Evolutionary conservation across 2,113 vertebrate species (phyloP).

Genomic region (Macquaria australasica): DNA sequence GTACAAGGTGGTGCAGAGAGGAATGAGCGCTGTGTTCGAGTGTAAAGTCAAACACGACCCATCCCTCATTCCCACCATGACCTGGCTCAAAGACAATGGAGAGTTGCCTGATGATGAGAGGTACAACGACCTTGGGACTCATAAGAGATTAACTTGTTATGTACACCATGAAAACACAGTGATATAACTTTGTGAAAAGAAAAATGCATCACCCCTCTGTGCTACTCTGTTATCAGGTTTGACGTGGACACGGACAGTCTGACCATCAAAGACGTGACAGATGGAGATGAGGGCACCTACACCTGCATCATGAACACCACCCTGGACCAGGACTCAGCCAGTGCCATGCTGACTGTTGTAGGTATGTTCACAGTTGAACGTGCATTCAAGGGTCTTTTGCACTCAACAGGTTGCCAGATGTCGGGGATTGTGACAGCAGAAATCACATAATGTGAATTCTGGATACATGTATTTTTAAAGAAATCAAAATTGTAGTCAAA

Average conservation of each 20-base stretch:
- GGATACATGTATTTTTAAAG: background rate
- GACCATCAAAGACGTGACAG: conserved; percentile 88
- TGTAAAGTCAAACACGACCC: conserved; percentile 94
- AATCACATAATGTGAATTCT: background rate
- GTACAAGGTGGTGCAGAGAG: conserved; percentile 91
- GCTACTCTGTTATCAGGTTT: conserved; percentile 84
- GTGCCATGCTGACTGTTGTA: conserved; percentile 92
- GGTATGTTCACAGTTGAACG: conserved; percentile 83
- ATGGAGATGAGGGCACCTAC: conserved; percentile 91
- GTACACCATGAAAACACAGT: background rate
- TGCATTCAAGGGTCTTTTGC: background rate
- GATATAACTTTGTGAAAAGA: background rate
- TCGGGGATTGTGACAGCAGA: background rate
- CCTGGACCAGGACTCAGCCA: conserved; percentile 94
- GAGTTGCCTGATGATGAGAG: conserved; percentile 90
- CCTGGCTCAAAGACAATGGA: conserved; percentile 91
- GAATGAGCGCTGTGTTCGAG: conserved; percentile 89
- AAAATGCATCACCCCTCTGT: background rate
- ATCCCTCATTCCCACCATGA: conserved; percentile 87
- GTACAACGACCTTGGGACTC: conserved; percentile 68
- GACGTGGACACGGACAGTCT: conserved; percentile 88
- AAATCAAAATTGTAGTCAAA: background rate
- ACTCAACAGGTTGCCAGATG: background rate
- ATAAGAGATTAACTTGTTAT: background rate
- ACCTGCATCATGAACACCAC: conserved; percentile 94